Evolutionary conservation across 2,113 vertebrate species (phyloP).

Genomic region (Thunnus thynnus): DNA sequence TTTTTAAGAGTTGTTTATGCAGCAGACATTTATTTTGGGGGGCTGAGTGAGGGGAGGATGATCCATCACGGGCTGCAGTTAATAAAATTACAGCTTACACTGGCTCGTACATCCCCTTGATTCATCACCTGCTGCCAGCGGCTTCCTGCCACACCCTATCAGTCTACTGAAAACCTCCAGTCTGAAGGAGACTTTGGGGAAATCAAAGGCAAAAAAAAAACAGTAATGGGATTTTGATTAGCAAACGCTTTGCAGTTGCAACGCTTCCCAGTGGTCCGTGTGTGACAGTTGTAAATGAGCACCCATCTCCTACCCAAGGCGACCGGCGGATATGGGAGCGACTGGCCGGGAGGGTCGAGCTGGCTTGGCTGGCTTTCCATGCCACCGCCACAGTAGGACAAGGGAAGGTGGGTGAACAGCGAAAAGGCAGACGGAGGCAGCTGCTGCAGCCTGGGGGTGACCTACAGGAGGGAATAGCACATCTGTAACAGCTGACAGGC

Average conservation of each 20-base stretch:
- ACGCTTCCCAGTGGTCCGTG: background rate
- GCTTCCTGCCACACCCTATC: conserved; percentile 78
- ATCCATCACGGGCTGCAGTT: conserved; percentile 81
- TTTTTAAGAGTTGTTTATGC: conserved; percentile 59
- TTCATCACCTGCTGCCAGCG: conserved; percentile 82
- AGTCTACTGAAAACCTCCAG: conserved; percentile 76
- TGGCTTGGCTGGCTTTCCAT: conserved; percentile 27
- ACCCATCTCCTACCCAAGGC: background rate
- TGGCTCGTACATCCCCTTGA: conserved; percentile 78
- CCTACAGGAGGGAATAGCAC: conserved; percentile 66
- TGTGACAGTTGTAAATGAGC: conserved; percentile 51
- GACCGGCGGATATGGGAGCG: background rate
- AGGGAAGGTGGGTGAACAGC: background rate
- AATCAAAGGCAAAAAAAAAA: conserved; percentile 53
- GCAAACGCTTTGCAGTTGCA: conserved; percentile 40
- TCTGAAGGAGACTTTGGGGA: conserved; percentile 71
- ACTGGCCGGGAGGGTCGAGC: conserved; percentile 15
- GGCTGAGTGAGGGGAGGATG: conserved; percentile 46
- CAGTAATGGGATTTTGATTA: conserved; percentile 67
- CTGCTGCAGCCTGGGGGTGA: conserved; percentile 71
- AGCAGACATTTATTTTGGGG: conserved; percentile 74
- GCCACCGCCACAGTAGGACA: background rate
- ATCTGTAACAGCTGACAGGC: conserved; percentile 78
- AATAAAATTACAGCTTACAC: conserved; percentile 85
- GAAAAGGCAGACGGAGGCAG: conserved; percentile 43